Percentiles rank a stretch among this genome's conserved stretches.
Conservation (phyloP, 2,888 invertebrate genomes). For the Philhelius pedissequus region DNA sequence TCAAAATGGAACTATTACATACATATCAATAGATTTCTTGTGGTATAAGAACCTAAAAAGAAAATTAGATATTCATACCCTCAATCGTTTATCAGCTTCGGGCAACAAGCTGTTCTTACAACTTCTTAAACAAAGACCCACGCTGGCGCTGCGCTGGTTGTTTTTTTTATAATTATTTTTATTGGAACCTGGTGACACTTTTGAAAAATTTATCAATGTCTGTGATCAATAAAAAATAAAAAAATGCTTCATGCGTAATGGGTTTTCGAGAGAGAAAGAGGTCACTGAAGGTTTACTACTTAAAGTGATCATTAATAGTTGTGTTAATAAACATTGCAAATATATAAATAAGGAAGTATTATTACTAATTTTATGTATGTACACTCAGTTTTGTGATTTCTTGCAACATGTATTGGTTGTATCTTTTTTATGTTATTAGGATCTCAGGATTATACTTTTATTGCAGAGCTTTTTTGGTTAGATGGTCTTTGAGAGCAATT, state of each 20-base stretch:
- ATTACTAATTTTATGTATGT: neutral
- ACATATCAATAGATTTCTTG: neutral
- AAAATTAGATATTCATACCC: neutral
- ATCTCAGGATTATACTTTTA: neutral
- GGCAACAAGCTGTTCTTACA: constrained; percentile 5
- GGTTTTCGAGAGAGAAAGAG: neutral
- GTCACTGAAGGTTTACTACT: neutral
- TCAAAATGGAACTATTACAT: neutral
- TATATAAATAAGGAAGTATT: neutral
- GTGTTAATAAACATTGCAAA: neutral
- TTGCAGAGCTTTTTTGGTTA: neutral
- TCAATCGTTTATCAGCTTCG: neutral
- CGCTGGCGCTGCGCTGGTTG: neutral
- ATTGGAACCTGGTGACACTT: neutral
- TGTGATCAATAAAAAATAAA: constrained; percentile 11
- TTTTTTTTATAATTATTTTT: constrained; percentile 7
- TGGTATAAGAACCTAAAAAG: neutral
- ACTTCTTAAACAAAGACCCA: constrained; percentile 10
- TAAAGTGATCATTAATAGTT: neutral
- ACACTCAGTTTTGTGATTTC: neutral
- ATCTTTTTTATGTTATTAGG: neutral
- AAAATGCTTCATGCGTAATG: constrained; percentile 5
- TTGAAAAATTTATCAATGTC: constrained; percentile 32
- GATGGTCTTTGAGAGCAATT: neutral
- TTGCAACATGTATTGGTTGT: neutral